Conservation (phyloP, 2,797 vertebrate species). For the Passerculus sandwichensis region DNA sequence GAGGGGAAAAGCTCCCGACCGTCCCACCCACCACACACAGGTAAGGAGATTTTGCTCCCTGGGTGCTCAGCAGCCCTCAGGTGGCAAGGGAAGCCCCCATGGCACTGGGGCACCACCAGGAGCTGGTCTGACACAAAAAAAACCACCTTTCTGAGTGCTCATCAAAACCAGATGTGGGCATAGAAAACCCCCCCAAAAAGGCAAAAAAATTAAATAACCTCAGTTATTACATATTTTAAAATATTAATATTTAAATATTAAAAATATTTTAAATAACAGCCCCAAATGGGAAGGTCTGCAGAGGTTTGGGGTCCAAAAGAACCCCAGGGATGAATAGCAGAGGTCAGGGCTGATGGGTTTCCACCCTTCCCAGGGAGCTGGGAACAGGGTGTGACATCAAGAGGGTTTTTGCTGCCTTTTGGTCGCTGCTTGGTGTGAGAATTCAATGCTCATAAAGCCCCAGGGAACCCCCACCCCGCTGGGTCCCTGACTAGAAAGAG, state of each 20-base stretch:
- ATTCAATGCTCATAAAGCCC: slow-evolving; percentile 1
- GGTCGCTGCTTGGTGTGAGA: slow-evolving; percentile 16
- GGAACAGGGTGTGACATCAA: neutral
- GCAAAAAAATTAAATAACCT: neutral
- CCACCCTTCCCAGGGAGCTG: neutral
- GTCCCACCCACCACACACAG: too few relatives aligned
- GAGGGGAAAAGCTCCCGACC: too few relatives aligned
- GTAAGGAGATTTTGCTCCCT: neutral
- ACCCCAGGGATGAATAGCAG: neutral
- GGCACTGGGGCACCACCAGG: neutral
- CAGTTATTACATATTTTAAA: neutral
- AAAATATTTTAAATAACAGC: neutral
- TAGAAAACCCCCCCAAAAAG: fast-evolving
- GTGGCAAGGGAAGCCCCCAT: neutral
- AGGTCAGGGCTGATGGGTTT: neutral
- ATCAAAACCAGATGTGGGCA: neutral
- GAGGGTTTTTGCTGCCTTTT: neutral
- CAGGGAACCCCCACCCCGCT: neutral
- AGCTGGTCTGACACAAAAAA: neutral
- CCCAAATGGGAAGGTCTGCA: neutral
- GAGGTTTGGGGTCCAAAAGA: neutral
- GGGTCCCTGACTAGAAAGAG: slow-evolving; percentile 28
- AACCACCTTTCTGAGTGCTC: neutral
- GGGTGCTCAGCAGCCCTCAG: neutral
- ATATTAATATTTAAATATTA: neutral